Evolutionary conservation across 2,888 invertebrate species (phyloP).

Genomic region (Conchocele bisecta): DNA sequence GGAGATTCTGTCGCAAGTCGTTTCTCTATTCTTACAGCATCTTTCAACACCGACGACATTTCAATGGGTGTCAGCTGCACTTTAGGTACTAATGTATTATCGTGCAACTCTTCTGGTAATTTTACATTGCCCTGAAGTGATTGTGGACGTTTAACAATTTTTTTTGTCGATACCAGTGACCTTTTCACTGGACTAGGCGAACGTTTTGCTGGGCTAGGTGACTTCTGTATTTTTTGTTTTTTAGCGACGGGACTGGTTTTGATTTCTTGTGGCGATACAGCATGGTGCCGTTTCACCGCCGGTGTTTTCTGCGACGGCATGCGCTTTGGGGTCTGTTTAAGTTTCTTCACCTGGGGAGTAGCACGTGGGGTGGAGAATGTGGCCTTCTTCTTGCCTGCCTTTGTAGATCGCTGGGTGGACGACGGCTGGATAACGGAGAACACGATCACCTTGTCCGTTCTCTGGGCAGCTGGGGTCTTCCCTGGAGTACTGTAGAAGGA

Average conservation of each 20-base stretch:
- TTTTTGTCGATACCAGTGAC: background rate
- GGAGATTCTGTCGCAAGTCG: slow-evolving; percentile 9
- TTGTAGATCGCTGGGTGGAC: too few species aligned
- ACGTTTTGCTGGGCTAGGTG: background rate
- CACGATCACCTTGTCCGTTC: slow-evolving; percentile 26
- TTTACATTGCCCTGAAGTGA: background rate
- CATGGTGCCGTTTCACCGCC: slow-evolving; percentile 19
- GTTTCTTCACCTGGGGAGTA: slow-evolving; percentile 8
- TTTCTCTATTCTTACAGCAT: slow-evolving; percentile 19
- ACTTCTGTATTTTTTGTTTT: background rate
- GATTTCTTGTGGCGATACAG: background rate
- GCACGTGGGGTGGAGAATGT: slow-evolving; percentile 14
- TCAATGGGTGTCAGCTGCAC: slow-evolving; percentile 22
- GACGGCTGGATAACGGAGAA: slow-evolving; percentile 31
- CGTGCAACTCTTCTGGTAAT: background rate
- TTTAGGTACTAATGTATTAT: background rate
- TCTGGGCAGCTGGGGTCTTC: slow-evolving; percentile 24
- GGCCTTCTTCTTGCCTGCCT: slow-evolving; percentile 4
- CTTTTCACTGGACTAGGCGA: background rate
- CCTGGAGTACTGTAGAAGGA: slow-evolving; percentile 52
- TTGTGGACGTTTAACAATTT: background rate
- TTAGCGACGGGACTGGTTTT: background rate
- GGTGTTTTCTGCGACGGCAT: slow-evolving; percentile 25
- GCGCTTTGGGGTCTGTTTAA: slow-evolving; percentile 14
- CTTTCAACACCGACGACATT: slow-evolving; percentile 38